phyloP scores from a whole-genome alignment of 2,888 invertebrate species.

The Branchipolynoe longqiensis region DNA sequence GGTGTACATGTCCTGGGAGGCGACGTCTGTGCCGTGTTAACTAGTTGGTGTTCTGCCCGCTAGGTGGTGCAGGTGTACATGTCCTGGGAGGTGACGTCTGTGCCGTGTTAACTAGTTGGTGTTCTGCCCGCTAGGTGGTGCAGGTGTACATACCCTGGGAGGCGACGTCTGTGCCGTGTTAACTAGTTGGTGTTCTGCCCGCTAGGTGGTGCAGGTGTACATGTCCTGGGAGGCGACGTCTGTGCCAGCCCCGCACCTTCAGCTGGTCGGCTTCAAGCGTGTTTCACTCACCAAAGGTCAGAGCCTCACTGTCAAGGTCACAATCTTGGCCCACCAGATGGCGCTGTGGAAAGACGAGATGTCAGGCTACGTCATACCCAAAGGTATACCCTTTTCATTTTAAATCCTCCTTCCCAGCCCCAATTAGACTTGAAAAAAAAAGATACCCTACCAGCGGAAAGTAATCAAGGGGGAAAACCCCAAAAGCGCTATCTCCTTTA shows the following conservation, averaged over 20 bases:
- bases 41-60: too few relatives aligned
- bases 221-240: slow-evolving; percentile 68
- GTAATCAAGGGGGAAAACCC: background rate
- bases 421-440: too few relatives aligned
- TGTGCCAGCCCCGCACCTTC: slow-evolving; percentile 70
- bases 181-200: too few relatives aligned
- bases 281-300: slow-evolving; percentile 44
- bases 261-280: slow-evolving; percentile 71
- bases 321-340: slow-evolving; percentile 68
- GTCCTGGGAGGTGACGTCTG: too few relatives aligned
- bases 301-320: background rate
- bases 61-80: too few relatives aligned
- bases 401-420: background rate
- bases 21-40: too few relatives aligned
- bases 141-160: too few relatives aligned
- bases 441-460: too few relatives aligned
- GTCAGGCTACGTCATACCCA: slow-evolving; percentile 69
- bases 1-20: too few relatives aligned
- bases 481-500: background rate
- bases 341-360: slow-evolving; percentile 69
- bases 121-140: too few relatives aligned
- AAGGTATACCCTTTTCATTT: slow-evolving; percentile 65
- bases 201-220: slow-evolving; percentile 74
- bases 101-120: too few relatives aligned
- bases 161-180: too few relatives aligned